These are phyloP conservation scores for Geotrupes spiniger DNA, from an alignment of 2,888 invertebrate genomes.

Conservation along the genomic window DNA sequence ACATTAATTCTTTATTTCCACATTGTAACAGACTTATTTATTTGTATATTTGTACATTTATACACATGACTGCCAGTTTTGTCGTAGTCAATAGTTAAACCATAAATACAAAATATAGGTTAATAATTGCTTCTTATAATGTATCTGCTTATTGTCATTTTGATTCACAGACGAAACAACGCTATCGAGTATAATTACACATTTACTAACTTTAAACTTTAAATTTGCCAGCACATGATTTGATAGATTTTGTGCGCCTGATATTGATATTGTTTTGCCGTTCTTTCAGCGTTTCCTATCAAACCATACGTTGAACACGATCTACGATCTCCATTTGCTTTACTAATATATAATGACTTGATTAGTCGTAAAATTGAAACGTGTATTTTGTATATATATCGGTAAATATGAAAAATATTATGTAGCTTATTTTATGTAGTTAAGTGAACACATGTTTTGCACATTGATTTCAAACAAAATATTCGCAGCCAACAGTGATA, in stretches of 20 bases:
- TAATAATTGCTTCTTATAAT: not conserved
- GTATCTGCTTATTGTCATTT: conserved; percentile 13
- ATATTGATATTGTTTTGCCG: too few relatives aligned
- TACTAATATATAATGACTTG: too few relatives aligned
- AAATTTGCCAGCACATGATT: not conserved
- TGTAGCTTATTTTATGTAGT: too few relatives aligned
- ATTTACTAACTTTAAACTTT: not conserved
- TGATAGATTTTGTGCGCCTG: too few relatives aligned
- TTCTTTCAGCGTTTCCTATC: too few relatives aligned
- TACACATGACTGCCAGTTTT: conserved; percentile 8
- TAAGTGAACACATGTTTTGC: not conserved
- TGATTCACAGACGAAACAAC: not conserved
- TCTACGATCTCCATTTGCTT: too few relatives aligned
- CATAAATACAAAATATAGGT: conserved; percentile 5
- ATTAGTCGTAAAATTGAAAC: too few relatives aligned
- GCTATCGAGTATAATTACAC: conserved; percentile 4
- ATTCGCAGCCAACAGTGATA: not conserved
- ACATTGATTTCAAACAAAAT: too few relatives aligned
- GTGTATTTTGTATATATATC: too few relatives aligned
- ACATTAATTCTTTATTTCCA: conserved; percentile 28
- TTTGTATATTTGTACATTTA: conserved; percentile 20
- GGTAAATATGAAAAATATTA: not conserved
- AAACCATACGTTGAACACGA: too few relatives aligned
- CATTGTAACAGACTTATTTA: conserved; percentile 18
- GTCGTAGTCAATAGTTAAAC: conserved; percentile 1